phyloP scores from a whole-genome alignment of 2,113 vertebrate species.

The Puntigrus tetrazona region DNA sequence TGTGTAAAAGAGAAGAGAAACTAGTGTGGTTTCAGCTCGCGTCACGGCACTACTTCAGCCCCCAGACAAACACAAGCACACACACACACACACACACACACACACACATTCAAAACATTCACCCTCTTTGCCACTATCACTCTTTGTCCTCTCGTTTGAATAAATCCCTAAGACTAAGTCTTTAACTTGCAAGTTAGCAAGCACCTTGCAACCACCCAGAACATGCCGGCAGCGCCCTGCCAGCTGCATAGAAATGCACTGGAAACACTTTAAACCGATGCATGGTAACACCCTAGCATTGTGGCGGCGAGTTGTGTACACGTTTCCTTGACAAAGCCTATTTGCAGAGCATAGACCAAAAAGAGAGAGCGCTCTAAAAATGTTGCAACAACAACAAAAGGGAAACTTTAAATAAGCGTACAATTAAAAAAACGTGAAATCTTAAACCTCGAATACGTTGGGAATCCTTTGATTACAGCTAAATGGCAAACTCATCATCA shows the following conservation, averaged over 20 bases:
- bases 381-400: not conserved
- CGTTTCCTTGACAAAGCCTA: not conserved
- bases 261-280: not conserved
- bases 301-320: not conserved
- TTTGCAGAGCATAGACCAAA: not conserved
- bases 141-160: not conserved
- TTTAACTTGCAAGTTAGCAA: not conserved
- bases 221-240: not conserved
- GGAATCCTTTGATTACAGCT: too few species aligned
- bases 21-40: conserved; percentile 54
- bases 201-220: not conserved
- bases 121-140: not conserved
- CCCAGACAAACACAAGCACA: conserved; percentile 42
- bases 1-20: conserved; percentile 72
- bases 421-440: too few species aligned
- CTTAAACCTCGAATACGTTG: too few species aligned
- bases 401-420: too few species aligned
- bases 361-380: not conserved
- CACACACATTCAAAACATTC: conserved; percentile 9
- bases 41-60: conserved; percentile 36
- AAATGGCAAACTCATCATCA: too few species aligned
- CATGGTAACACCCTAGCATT: not conserved
- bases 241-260: not conserved
- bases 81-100: conserved; percentile 1
- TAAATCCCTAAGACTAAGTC: not conserved